These are phyloP conservation scores for Hippocampus kuda DNA, from an alignment of 2,797 vertebrate species.

Conservation along the genomic window DNA sequence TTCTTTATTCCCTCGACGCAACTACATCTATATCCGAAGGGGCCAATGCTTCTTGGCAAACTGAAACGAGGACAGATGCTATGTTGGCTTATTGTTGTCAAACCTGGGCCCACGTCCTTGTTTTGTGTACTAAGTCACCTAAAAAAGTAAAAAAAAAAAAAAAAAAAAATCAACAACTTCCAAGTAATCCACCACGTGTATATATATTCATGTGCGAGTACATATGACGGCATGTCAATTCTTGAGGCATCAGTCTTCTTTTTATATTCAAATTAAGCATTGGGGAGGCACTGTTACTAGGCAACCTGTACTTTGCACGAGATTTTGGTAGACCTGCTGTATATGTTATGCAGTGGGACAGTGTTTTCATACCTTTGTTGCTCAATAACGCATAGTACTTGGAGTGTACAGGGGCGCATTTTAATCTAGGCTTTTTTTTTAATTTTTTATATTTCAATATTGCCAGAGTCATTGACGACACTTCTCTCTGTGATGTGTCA, in stretches of 20 bases:
- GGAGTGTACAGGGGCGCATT: too few relatives aligned
- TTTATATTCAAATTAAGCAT: slow-evolving; percentile 60
- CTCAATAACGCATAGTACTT: background rate
- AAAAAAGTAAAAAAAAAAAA: slow-evolving; percentile 37
- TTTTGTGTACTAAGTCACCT: slow-evolving; percentile 48
- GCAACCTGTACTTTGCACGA: slow-evolving; percentile 60
- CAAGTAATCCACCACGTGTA: slow-evolving; percentile 25
- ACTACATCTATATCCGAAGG: slow-evolving; percentile 47
- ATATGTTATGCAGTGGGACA: slow-evolving; percentile 26
- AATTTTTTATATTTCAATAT: too few relatives aligned
- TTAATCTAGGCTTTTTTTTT: too few relatives aligned
- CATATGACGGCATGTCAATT: slow-evolving; percentile 36
- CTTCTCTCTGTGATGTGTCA: too few relatives aligned
- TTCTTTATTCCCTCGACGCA: slow-evolving; percentile 34
- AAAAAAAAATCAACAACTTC: slow-evolving; percentile 26
- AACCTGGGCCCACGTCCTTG: slow-evolving; percentile 33
- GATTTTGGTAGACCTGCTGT: slow-evolving; percentile 44
- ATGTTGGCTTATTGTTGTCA: slow-evolving; percentile 51
- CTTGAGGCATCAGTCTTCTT: slow-evolving; percentile 45
- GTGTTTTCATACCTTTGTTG: slow-evolving; percentile 35
- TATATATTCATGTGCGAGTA: slow-evolving; percentile 22
- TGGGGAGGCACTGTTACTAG: slow-evolving; percentile 64
- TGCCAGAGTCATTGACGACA: too few relatives aligned
- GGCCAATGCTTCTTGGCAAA: slow-evolving; percentile 42
- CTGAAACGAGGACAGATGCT: slow-evolving; percentile 52